Base-by-base conservation (phyloP, 1,140 invertebrate species). In the Drosophila chauvacae region DNA sequence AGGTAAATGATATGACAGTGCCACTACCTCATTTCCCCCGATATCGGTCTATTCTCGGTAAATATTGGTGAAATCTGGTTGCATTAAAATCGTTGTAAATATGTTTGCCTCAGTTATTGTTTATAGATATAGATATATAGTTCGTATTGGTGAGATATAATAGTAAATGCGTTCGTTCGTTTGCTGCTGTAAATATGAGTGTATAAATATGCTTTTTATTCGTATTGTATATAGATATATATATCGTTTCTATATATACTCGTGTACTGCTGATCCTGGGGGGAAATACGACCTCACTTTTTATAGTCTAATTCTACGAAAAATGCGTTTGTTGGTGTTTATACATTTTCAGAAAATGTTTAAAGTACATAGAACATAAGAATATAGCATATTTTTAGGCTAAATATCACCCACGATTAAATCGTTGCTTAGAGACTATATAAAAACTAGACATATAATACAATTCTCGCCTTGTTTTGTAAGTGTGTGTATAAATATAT, bases 341-440 rank as follows among this genome's bases (percentile, higher is more conserved):
- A 78, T 76, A 85, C 85, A 90, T 90, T 90, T 90, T 90, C 88
- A 71, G 78, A 90, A 90, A 90, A 90, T 90, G 85, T 73, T 80
- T 85, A 90, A 90, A 90, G 85, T 88, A 88, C 80, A 69, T 71
- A 90, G 85, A 90, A 90, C 85, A 88, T 90, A 90, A 90, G 86
- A 90, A 90, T 90, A 90, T 88, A 90, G 85, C 81, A 90, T 84
- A 90, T 90, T 84, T 75, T 85, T 91, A 91, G 86, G 86, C 90
- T 91, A 91, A 91, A 91, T 91, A 91, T 91, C 90, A 91, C 90
- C 91, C 84, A 91, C 90, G 90, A 91, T 91, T 91, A 82, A 82
- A 91, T 91, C 90, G 90, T 79, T 88, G 78, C 83, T 90, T 90
- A 90, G 28, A 85, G 66, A 81, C 85, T 90, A 90, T 78, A 76